Percentiles rank a stretch among this genome's conserved stretches.
Evolutionary conservation across 2,113 vertebrate genomes (phyloP).

Genomic region (Corythornis madagascariensis): DNA sequence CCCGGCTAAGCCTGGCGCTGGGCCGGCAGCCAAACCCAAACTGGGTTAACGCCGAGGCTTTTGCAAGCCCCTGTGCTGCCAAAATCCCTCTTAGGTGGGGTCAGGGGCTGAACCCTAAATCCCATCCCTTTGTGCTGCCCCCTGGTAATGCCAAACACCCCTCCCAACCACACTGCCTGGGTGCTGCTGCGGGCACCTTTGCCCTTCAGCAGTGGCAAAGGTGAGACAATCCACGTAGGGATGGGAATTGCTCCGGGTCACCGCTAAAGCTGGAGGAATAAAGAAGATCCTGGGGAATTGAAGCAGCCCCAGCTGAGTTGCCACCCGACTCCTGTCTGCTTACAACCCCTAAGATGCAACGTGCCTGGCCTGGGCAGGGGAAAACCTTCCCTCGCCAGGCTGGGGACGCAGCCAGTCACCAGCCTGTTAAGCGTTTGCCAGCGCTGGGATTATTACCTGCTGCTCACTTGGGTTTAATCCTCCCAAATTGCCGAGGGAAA

Average conservation of each 20-base stretch:
- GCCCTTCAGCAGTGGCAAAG: neutral
- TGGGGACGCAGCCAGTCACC: neutral
- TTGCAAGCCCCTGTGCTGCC: neutral
- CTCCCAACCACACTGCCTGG: accelerated
- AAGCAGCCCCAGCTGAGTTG: neutral
- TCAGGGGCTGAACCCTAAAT: neutral
- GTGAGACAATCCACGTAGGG: neutral
- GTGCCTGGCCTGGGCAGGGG: accelerated
- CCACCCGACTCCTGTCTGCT: neutral
- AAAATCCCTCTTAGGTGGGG: neutral
- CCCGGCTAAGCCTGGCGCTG: accelerated
- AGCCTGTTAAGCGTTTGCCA: neutral
- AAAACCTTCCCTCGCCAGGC: neutral
- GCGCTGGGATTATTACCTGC: neutral
- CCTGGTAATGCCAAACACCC: accelerated
- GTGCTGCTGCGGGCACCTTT: neutral
- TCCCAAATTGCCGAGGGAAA: neutral
- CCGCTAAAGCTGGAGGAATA: neutral
- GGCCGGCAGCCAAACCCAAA: neutral
- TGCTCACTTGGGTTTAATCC: neutral
- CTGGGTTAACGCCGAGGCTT: neutral
- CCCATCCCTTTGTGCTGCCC: neutral
- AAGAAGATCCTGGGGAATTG: neutral
- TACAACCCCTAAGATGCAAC: accelerated
- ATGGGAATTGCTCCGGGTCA: accelerated